phyloP scores from a whole-genome alignment of 2,113 vertebrate genomes.

The Platysteira castanea region DNA sequence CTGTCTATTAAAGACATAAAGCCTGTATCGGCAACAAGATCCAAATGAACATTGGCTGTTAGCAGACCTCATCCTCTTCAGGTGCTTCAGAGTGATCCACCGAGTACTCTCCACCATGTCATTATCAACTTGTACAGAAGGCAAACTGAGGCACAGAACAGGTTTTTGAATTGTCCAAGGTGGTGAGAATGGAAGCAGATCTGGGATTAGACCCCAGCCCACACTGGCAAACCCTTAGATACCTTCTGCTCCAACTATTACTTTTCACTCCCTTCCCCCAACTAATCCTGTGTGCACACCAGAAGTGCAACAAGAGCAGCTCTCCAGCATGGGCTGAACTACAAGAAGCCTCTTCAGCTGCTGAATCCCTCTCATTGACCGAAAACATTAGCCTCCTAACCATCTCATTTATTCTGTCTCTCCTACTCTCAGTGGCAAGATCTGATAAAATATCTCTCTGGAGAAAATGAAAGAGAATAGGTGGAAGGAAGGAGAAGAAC shows the following conservation, averaged over 20 bases:
- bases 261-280: background rate
- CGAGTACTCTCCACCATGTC: background rate
- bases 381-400: background rate
- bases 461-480: conserved; percentile 45
- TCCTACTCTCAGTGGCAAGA: background rate
- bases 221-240: background rate
- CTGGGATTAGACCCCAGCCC: background rate
- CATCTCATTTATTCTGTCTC: conserved; percentile 14
- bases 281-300: background rate
- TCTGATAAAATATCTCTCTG: conserved; percentile 47
- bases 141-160: background rate
- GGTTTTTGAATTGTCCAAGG: background rate
- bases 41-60: background rate
- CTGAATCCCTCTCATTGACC: background rate
- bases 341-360: background rate
- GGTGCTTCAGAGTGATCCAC: background rate
- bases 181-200: background rate
- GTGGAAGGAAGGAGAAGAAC: conserved; percentile 46
- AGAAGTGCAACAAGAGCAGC: background rate
- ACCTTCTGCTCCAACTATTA: background rate
- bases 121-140: background rate
- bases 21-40: background rate
- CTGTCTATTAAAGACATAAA: background rate
- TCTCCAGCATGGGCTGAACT: background rate
- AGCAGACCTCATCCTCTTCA: background rate